A percentile compares a stretch with the other conserved stretches of the same genome.
Evolutionary conservation across 2,113 vertebrate species (phyloP).

Genomic region (Chloropsis cyanopogon): DNA sequence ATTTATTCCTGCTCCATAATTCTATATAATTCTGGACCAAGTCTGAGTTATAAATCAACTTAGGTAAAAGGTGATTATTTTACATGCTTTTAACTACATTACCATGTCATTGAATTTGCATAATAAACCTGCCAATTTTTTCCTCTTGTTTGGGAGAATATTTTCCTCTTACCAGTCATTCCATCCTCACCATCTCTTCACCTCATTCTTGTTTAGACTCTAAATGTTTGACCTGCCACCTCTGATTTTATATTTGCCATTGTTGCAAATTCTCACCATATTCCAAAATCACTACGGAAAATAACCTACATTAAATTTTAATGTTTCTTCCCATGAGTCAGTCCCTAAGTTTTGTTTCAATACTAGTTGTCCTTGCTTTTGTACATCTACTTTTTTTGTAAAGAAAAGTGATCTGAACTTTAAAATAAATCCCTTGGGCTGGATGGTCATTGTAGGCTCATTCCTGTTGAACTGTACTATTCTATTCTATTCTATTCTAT

Average conservation of each 20-base stretch:
- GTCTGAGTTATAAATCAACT: background rate
- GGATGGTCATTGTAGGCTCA: background rate
- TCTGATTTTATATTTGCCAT: background rate
- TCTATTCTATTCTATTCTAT: background rate
- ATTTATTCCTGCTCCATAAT: background rate
- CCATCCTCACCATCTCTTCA: background rate
- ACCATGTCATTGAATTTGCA: background rate
- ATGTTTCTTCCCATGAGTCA: background rate
- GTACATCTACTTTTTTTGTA: background rate
- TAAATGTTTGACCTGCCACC: background rate
- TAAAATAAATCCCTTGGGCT: background rate
- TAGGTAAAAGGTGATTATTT: background rate
- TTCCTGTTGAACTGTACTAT: background rate
- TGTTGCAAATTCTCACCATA: background rate
- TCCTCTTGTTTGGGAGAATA: background rate
- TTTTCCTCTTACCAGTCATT: background rate
- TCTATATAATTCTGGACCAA: background rate
- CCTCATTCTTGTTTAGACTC: background rate
- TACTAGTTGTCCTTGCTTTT: background rate
- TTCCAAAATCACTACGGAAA: background rate
- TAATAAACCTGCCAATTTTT: background rate
- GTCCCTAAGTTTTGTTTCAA: background rate
- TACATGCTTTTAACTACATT: background rate
- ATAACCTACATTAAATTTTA: background rate
- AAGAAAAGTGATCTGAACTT: background rate